These are phyloP conservation scores for Enteromius unitaeniatus DNA, from an alignment of 2,797 vertebrate species.

Conservation along the genomic window DNA sequence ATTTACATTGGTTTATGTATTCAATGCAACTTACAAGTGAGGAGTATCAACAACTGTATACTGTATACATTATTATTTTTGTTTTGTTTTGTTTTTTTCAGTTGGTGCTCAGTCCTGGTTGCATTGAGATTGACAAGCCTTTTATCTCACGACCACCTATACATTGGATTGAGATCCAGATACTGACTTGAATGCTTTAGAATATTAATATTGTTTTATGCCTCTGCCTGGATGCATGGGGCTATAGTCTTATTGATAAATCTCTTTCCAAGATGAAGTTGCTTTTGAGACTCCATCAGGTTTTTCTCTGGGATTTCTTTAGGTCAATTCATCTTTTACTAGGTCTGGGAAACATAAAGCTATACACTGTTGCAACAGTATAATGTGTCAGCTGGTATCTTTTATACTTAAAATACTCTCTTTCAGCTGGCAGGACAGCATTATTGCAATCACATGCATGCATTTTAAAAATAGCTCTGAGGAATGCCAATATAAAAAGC, in stretches of 20 bases:
- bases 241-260: neutral
- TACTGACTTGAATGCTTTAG: neutral
- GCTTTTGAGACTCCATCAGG: neutral
- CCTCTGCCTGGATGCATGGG: neutral
- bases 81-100: neutral
- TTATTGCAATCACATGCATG: neutral
- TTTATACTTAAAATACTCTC: neutral
- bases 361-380: neutral
- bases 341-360: neutral
- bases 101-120: neutral
- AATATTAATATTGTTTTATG: constrained; percentile 8
- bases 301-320: constrained; percentile 9
- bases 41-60: neutral
- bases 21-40: neutral
- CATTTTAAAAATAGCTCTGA: neutral
- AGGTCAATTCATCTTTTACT: neutral
- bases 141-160: neutral
- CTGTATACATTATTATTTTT: neutral
- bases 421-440: too few species aligned
- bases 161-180: neutral
- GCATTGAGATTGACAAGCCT: neutral
- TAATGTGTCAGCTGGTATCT: neutral
- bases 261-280: neutral
- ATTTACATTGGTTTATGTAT: constrained; percentile 9
- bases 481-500: neutral